Conservation (phyloP, 2,113 vertebrate species). For the Podiceps cristatus region DNA sequence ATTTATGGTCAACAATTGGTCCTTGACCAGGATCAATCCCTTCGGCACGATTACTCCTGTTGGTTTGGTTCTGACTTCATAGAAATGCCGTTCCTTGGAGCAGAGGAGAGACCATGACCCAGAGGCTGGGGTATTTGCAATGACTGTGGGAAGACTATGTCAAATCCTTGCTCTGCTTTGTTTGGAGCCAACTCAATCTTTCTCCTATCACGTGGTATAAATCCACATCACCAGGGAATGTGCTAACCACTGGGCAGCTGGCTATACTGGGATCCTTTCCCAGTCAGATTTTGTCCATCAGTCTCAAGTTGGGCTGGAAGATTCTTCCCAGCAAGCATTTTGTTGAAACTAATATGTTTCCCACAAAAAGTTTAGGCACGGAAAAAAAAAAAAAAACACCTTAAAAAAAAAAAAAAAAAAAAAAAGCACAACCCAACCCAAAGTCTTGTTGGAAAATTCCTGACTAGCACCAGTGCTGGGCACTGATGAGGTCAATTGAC, state of each 20-base stretch:
- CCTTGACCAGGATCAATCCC: background rate
- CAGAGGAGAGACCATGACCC: background rate
- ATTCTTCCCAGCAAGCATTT: background rate
- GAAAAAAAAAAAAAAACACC: background rate
- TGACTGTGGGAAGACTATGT: background rate
- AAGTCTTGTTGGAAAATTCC: background rate
- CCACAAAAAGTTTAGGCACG: background rate
- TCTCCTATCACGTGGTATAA: background rate
- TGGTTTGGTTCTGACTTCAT: background rate
- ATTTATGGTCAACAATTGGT: background rate
- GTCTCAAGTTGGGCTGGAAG: background rate
- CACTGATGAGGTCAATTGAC: slow-evolving; percentile 15
- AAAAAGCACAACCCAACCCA: background rate
- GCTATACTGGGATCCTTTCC: background rate
- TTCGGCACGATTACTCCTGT: background rate
- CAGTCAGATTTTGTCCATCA: background rate
- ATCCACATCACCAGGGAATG: background rate
- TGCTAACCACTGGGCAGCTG: background rate
- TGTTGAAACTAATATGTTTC: background rate
- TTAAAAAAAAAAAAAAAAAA: background rate
- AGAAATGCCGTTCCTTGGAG: background rate
- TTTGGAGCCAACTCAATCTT: background rate
- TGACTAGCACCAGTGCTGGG: background rate
- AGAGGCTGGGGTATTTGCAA: background rate
- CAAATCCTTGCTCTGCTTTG: background rate